These are phyloP conservation scores for Isaurus tuberculatus DNA, from an alignment of 92 coral and sea anemone genomes.

Conservation along the genomic window DNA sequence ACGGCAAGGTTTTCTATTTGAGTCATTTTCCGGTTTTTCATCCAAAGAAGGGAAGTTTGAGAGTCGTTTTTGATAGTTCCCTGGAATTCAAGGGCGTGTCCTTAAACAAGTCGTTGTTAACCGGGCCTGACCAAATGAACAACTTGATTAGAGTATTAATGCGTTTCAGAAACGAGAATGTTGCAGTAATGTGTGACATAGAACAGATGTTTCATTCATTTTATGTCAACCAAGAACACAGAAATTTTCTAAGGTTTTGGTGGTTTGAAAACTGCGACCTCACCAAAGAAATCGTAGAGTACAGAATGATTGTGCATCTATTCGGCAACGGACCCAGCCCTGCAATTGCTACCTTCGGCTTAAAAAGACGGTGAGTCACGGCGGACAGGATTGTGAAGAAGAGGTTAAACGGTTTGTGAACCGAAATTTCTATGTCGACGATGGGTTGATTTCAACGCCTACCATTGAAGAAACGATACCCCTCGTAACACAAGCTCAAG, in stretches of 20 bases:
- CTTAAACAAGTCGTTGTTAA: neutral
- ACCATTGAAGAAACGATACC: neutral
- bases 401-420: neutral
- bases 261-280: too few species aligned
- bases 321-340: too few species aligned
- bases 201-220: too few species aligned
- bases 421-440: slow-evolving; percentile 3
- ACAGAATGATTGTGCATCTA: too few species aligned
- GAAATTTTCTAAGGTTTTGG: too few species aligned
- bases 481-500: neutral
- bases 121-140: neutral
- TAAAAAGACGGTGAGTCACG: too few species aligned
- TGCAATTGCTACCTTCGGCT: too few species aligned
- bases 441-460: neutral
- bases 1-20: neutral
- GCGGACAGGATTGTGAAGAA: neutral
- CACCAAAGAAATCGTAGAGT: too few species aligned
- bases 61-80: neutral
- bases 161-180: neutral
- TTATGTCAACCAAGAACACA: too few species aligned
- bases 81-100: neutral
- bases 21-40: neutral
- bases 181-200: too few species aligned
- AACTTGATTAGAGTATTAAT: neutral
- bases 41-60: neutral